phyloP scores from a whole-genome alignment of 2,797 vertebrate genomes.

The Netta rufina region DNA sequence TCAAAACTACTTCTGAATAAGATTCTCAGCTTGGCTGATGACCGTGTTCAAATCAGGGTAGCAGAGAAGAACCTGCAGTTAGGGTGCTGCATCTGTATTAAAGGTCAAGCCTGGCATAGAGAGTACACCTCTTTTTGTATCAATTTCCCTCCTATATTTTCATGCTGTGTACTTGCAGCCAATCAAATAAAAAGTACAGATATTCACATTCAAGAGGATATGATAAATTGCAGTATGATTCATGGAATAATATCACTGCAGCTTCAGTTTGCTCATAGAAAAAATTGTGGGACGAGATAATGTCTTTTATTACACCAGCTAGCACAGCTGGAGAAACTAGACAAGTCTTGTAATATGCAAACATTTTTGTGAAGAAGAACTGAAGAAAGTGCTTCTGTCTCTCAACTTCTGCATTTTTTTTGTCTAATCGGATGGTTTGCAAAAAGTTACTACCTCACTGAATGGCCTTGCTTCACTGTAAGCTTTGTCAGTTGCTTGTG shows the following conservation, averaged over 20 bases:
- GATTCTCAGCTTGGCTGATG: background rate
- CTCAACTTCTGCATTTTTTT: background rate
- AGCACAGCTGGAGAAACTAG: background rate
- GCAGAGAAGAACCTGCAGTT: background rate
- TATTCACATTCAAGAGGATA: background rate
- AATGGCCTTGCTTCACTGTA: background rate
- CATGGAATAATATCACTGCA: background rate
- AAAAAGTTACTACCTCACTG: background rate
- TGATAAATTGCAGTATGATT: background rate
- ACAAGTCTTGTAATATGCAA: background rate
- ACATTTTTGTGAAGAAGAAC: background rate
- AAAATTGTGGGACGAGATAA: background rate
- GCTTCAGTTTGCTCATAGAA: background rate
- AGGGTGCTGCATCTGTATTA: background rate
- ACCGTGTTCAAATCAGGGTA: background rate
- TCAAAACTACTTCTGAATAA: background rate
- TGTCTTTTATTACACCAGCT: background rate
- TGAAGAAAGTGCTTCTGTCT: background rate
- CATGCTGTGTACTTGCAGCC: accelerated
- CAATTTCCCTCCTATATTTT: background rate
- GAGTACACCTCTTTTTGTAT: background rate
- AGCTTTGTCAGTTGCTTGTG: background rate
- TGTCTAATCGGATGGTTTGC: background rate
- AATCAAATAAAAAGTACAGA: background rate
- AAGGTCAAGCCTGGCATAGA: background rate